phyloP scores from a whole-genome alignment of 2,113 vertebrate genomes.

The Vidua chalybeata region DNA sequence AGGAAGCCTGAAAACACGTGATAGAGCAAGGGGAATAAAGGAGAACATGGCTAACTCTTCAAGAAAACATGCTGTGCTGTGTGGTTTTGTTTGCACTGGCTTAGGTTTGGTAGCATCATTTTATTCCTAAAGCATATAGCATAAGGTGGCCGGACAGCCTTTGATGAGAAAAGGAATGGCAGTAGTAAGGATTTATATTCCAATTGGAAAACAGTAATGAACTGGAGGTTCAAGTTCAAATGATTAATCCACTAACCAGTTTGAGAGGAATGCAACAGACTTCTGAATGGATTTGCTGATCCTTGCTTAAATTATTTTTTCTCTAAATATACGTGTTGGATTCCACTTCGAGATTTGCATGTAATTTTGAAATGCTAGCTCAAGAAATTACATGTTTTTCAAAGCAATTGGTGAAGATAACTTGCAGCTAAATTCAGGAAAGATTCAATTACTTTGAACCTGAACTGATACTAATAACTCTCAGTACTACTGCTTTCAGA shows the following conservation, averaged over 20 bases:
- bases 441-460: not conserved
- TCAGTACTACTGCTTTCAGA: not conserved
- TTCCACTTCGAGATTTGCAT: not conserved
- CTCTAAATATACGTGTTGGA: not conserved
- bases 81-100: not conserved
- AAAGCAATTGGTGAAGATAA: not conserved
- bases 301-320: not conserved
- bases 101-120: not conserved
- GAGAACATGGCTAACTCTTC: not conserved
- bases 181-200: not conserved
- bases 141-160: not conserved
- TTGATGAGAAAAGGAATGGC: not conserved
- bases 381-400: not conserved
- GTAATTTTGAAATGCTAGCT: not conserved
- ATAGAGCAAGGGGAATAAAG: not conserved
- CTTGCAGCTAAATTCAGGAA: not conserved
- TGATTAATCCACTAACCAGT: not conserved
- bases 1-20: not conserved
- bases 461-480: not conserved
- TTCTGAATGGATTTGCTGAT: not conserved
- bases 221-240: not conserved
- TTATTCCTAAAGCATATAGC: not conserved
- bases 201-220: not conserved
- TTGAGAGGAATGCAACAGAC: not conserved
- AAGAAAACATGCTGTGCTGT: not conserved